These are phyloP conservation scores for Hirtodrosophila confusa DNA, from an alignment of 2,888 invertebrate genomes.

Conservation along the genomic window DNA sequence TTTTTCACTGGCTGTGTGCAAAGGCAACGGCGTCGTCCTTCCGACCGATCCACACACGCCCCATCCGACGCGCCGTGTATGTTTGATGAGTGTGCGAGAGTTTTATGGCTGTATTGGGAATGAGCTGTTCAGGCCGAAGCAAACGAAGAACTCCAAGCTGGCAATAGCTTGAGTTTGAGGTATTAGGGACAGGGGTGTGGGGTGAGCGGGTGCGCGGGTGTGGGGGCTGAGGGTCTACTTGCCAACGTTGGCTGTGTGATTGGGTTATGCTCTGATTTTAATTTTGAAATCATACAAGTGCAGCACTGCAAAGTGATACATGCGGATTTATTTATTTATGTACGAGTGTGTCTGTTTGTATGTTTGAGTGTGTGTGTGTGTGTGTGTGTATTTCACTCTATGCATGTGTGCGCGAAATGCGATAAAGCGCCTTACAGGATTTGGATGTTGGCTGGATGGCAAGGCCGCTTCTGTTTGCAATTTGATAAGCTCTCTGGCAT, in stretches of 20 bases:
- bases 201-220: neutral
- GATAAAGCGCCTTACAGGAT: constrained; percentile 78
- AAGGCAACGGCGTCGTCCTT: constrained; percentile 35
- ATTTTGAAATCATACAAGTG: constrained; percentile 76
- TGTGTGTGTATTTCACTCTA: constrained; percentile 15
- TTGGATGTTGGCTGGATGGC: constrained; percentile 72
- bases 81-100: constrained; percentile 78
- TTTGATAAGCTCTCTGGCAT: constrained; percentile 77
- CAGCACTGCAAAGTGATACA: constrained; percentile 66
- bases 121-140: constrained; percentile 56
- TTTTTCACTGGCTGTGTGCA: constrained; percentile 71
- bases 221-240: neutral
- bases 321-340: constrained; percentile 55
- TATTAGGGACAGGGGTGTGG: neutral
- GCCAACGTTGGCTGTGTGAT: constrained; percentile 46
- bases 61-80: constrained; percentile 43
- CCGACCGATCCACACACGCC: constrained; percentile 12
- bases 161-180: constrained; percentile 1
- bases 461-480: constrained; percentile 70
- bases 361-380: constrained; percentile 5
- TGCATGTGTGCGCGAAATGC: constrained; percentile 52
- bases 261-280: constrained; percentile 78
- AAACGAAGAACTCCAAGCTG: constrained; percentile 44
- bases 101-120: constrained; percentile 77
- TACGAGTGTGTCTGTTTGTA: constrained; percentile 10